These are phyloP conservation scores for Lampropteryx suffumata DNA, from an alignment of 2,888 invertebrate species.

Conservation along the genomic window DNA sequence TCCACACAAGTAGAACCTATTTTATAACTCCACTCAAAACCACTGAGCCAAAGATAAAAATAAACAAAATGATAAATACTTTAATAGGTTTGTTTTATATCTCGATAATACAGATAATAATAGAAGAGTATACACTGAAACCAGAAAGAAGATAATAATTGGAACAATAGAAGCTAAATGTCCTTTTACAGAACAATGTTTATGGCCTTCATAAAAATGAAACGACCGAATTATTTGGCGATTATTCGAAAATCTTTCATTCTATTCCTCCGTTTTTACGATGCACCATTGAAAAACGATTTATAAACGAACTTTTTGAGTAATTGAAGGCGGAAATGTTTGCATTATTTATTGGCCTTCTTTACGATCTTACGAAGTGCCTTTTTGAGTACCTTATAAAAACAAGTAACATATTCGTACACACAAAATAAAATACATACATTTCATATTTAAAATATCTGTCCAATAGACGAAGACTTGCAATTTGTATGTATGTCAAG, in stretches of 20 bases:
- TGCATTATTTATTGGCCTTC: constrained; percentile 6
- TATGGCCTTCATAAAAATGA: constrained; percentile 36
- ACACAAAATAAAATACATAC: too few relatives aligned
- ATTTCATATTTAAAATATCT: too few relatives aligned
- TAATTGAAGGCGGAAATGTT: constrained; percentile 13
- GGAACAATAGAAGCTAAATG: constrained; percentile 37
- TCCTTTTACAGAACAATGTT: constrained; percentile 36
- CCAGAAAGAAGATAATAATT: constrained; percentile 27
- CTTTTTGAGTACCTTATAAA: neutral
- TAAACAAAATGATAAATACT: constrained; percentile 10
- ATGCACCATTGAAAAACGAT: constrained; percentile 23
- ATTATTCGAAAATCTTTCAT: constrained; percentile 31
- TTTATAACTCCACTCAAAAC: constrained; percentile 5
- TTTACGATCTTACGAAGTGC: neutral
- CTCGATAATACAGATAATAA: constrained; percentile 11
- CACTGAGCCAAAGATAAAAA: constrained; percentile 8
- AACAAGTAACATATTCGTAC: too few relatives aligned
- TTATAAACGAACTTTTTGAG: constrained; percentile 14
- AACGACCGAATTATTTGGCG: constrained; percentile 36
- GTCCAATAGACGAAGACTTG: too few relatives aligned
- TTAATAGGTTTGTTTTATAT: neutral
- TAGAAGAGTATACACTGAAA: constrained; percentile 8
- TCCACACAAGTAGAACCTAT: too few relatives aligned
- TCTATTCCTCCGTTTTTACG: constrained; percentile 23
- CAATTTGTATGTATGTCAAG: too few relatives aligned